Evolutionary conservation across 2,797 vertebrate genomes (phyloP), one percentile per base, ranked within the genome.

Genomic region (Salmo trutta): DNA sequence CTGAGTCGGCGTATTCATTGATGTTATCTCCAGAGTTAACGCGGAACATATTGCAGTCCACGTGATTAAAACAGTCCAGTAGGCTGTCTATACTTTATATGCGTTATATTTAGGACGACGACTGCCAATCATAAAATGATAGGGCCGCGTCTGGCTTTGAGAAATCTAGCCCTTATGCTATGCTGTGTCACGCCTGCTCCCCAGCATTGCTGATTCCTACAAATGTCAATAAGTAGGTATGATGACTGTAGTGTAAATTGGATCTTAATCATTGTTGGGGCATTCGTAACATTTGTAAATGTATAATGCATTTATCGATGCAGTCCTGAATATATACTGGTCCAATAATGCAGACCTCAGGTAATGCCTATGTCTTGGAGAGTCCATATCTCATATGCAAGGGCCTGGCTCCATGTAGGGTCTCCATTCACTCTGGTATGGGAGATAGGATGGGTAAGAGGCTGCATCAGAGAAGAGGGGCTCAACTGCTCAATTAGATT

Each of bases 241-340:
- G 33, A 68, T 41, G 73, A 65, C 74, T 47, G 41, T 47, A 47
- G 10, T 15, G 21, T 24, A 51, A 70, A 27, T 69, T 75, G 56
- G 59, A 41, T 83, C 68, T 74, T 69, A 74, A 75, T 80, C 68
- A 73, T 72, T 69, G 69, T 67, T 72, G 24, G 33, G 72, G 66
- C 71, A 72, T 79, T 79, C 78, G 64, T 47, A 47, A 47, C 41
- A 47, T 47, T 47, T 47, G 41, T 47, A 12, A 47, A 47, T 47
- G 41, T 79, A 75, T 67, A 73, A 75, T 36, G 51, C 78, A 82
- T 81, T 62, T 69, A 82, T 83, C 75, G 72, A 81, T 71, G 17
- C 17, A 53, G 36, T 76, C 73, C 36, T 80, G 76, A 82, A 69
- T 74, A 31, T 77, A 54, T 68, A 73, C 21, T 71, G 14, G 36